phyloP scores from a whole-genome alignment of 2,797 vertebrate genomes.

The Thalassophryne amazonica region DNA sequence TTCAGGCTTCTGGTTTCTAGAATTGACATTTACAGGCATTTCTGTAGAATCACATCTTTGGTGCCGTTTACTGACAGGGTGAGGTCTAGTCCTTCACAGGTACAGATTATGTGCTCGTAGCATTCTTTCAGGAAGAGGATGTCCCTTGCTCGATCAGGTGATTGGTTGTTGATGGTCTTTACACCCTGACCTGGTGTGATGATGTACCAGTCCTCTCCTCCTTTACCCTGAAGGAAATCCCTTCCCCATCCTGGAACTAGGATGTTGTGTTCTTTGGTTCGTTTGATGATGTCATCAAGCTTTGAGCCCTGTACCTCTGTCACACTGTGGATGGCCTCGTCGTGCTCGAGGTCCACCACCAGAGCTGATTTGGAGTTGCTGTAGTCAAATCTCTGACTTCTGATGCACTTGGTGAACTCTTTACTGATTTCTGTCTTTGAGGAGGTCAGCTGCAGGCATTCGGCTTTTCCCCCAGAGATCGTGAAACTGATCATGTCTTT shows the following conservation, averaged over 20 bases:
- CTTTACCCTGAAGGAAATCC: constrained; percentile 39
- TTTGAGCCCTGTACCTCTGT: constrained; percentile 39
- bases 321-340: constrained; percentile 15
- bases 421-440: too few relatives aligned
- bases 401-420: constrained; percentile 34
- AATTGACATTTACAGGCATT: constrained; percentile 40
- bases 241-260: constrained; percentile 32
- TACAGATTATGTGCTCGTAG: constrained; percentile 11
- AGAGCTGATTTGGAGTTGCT: constrained; percentile 14
- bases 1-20: constrained; percentile 18
- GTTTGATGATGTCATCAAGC: constrained; percentile 29
- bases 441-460: too few relatives aligned
- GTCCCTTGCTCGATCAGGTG: constrained; percentile 37
- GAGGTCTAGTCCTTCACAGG: constrained; percentile 20
- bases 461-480: constrained; percentile 13
- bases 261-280: constrained; percentile 39
- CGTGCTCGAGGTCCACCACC: constrained; percentile 25
- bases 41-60: constrained; percentile 13
- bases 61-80: not conserved
- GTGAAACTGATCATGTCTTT: constrained; percentile 48
- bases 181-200: constrained; percentile 41
- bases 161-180: constrained; percentile 53
- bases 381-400: constrained; percentile 40
- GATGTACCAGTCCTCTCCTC: constrained; percentile 54
- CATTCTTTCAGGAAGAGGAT: constrained; percentile 34